Evolutionary conservation across 2,797 vertebrate genomes (phyloP).

Genomic region (Gymnoscopelus microlampas): DNA sequence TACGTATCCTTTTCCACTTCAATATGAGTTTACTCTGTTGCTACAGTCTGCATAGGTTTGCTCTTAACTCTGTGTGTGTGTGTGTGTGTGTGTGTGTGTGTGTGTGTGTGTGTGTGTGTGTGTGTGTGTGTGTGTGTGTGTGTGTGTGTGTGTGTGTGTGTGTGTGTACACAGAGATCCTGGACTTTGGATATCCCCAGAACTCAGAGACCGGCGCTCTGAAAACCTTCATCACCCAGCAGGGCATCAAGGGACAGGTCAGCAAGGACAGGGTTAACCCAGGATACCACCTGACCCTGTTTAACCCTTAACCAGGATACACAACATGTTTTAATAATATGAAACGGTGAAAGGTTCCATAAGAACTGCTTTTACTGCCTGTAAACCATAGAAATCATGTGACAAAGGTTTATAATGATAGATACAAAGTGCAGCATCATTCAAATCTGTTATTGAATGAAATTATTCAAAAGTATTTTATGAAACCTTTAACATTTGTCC

Average conservation of each 20-base stretch:
- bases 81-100: conserved; percentile 12
- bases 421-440: too few relatives aligned
- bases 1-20: neutral
- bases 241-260: conserved; percentile 98
- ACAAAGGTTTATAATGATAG: too few relatives aligned
- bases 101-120: conserved; percentile 13
- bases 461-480: too few relatives aligned
- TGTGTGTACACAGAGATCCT: conserved; percentile 81
- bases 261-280: too few relatives aligned
- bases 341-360: too few relatives aligned
- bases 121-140: conserved; percentile 17
- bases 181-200: conserved; percentile 99
- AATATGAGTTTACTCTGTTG: neutral
- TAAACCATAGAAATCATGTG: too few relatives aligned
- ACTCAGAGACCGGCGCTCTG: conserved; percentile 97
- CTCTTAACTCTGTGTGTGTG: neutral
- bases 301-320: too few relatives aligned
- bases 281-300: too few relatives aligned
- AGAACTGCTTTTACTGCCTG: too few relatives aligned
- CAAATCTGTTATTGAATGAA: too few relatives aligned
- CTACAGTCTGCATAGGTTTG: neutral
- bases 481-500: neutral
- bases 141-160: conserved; percentile 8
- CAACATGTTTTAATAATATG: too few relatives aligned
- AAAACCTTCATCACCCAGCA: conserved; percentile 99